Base-by-base conservation (phyloP, 2,888 invertebrate species). In the Ceraclea dissimilis region DNA sequence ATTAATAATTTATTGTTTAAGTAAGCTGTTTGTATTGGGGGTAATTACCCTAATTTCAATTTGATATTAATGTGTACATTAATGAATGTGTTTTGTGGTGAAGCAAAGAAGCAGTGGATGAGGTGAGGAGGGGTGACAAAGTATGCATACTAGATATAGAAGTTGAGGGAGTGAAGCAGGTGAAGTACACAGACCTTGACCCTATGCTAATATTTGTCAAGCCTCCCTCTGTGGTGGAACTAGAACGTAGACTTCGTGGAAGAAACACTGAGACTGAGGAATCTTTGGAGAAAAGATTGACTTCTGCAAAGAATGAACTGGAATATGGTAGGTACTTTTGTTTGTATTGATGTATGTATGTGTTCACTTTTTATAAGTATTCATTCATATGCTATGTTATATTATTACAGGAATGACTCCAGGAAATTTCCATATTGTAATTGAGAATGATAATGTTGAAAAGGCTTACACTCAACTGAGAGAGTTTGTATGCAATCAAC, bases 131-230 rank as follows among this genome's bases (percentile, higher is more conserved):
- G 16, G 78, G 83, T 16, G 96, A 96, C 2, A 88, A 88, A 68
- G 84, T 97, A 44, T 97, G 97, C 68, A 85, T 98, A 1, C 74
- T 98, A 63, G 98, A 98, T 69, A 92, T 98, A 63, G 97, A 98
- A 66, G 84, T 93, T 53, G 91, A 97, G 75, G 98, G 97, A 18
- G 96, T 97, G 0, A 90, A 90, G 65, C 89, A 85, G 71, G 85
- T 98, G 11, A 92, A 90, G 67, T 79, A 82, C 56, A 87, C 89
- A 19, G 83, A 89, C 66, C 74, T 97, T 10, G 81, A 92, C 69
- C 91, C 96, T 0, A 75, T 90, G 65, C 84, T 88, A 62, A 84
- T 99, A 19, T 96, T 96, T 70, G 82, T 99, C 33, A 89, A 90
- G 74, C 96, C 98, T n/a, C 98, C 96, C 2, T 88, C 86, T 5